Percentiles rank a stretch among this genome's conserved stretches.
Conservation (phyloP, 2,888 invertebrate genomes). For the Dromius quadrimaculatus region DNA sequence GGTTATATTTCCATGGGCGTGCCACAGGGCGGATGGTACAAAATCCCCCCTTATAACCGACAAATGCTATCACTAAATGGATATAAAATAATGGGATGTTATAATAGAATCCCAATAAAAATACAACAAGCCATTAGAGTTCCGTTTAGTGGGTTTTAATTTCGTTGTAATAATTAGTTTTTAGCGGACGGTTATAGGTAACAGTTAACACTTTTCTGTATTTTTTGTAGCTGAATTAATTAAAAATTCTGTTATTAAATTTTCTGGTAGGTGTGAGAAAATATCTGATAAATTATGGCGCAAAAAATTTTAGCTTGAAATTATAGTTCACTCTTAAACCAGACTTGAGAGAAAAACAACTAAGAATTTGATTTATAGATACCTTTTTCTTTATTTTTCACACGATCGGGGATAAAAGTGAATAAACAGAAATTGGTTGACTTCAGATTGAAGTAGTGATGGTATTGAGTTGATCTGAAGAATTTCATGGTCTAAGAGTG, state of each 20-base stretch:
- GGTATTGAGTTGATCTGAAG: too few species aligned
- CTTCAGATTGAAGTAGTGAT: too few species aligned
- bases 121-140: conserved; percentile 8
- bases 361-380: too few species aligned
- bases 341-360: too few species aligned
- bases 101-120: conserved; percentile 48
- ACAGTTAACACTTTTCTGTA: conserved; percentile 41
- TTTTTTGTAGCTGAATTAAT: conserved; percentile 28
- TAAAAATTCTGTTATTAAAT: conserved; percentile 39
- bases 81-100: conserved; percentile 45
- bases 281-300: too few species aligned
- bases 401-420: too few species aligned
- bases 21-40: conserved; percentile 14
- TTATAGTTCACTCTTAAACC: too few species aligned
- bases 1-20: conserved; percentile 14
- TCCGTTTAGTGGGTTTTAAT: conserved; percentile 41
- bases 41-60: conserved; percentile 7
- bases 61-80: conserved; percentile 44
- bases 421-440: too few species aligned
- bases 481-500: too few species aligned
- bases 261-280: conserved; percentile 19
- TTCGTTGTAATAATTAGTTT: conserved; percentile 36
- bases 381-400: too few species aligned
- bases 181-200: conserved; percentile 29
- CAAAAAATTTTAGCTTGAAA: too few species aligned